phyloP scores from a whole-genome alignment of 2,797 vertebrate species.

The Scleropages formosus region DNA sequence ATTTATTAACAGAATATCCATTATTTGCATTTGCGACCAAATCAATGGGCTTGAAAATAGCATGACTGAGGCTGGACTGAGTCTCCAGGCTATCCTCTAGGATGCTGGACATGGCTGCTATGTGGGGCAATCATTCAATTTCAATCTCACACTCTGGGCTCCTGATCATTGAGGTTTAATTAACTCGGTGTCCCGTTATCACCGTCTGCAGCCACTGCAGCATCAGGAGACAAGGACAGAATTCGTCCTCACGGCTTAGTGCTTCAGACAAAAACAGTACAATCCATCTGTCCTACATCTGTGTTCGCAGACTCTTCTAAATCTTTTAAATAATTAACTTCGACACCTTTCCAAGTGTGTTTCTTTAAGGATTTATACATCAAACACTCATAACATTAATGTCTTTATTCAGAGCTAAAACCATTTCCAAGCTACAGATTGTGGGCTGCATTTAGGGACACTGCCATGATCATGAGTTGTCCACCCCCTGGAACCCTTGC shows the following conservation, averaged over 20 bases:
- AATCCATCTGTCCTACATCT: background rate
- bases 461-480: no score
- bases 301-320: background rate
- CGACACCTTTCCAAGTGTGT: no score
- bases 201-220: slow-evolving; percentile 49
- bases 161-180: slow-evolving; percentile 77
- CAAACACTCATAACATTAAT: no score
- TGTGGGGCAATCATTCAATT: slow-evolving; percentile 79
- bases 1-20: slow-evolving; percentile 72
- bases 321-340: background rate
- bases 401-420: no score
- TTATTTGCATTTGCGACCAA: slow-evolving; percentile 79
- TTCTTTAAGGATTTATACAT: no score
- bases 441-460: no score
- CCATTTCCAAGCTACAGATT: no score
- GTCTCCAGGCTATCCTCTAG: slow-evolving; percentile 73
- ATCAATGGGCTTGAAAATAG: slow-evolving; percentile 82
- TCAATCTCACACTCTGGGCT: slow-evolving; percentile 71
- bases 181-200: slow-evolving; percentile 68
- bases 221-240: slow-evolving; percentile 44
- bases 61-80: slow-evolving; percentile 68
- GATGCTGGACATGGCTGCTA: slow-evolving; percentile 68
- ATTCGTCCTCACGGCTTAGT: slow-evolving; percentile 35
- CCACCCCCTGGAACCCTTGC: no score
- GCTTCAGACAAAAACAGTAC: slow-evolving; percentile 18